These are phyloP conservation scores for Drosophila subquinaria DNA, from an alignment of 2,888 invertebrate species.

Conservation along the genomic window DNA sequence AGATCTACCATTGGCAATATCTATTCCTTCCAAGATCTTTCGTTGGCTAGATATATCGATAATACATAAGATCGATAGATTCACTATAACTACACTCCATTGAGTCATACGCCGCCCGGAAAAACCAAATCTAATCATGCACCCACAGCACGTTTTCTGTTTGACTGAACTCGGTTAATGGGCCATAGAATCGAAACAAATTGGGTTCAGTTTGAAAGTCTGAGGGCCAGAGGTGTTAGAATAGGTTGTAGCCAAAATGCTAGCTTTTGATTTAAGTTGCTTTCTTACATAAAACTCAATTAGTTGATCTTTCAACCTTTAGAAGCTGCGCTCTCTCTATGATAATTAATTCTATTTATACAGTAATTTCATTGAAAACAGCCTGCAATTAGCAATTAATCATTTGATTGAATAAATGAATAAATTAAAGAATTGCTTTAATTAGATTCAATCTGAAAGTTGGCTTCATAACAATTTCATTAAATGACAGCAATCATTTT, in stretches of 20 bases:
- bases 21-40: background rate
- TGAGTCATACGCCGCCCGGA: constrained; percentile 30
- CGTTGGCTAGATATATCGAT: background rate
- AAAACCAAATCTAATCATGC: constrained; percentile 26
- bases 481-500: background rate
- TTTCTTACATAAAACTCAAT: background rate
- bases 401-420: constrained; percentile 54
- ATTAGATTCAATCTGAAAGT: constrained; percentile 21
- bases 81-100: background rate
- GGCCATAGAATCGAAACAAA: constrained; percentile 17
- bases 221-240: background rate
- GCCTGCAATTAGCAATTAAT: constrained; percentile 48
- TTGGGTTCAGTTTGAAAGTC: constrained; percentile 14
- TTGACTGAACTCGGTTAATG: constrained; percentile 28
- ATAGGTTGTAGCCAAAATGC: background rate
- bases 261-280: background rate
- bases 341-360: constrained; percentile 26
- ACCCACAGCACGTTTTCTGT: constrained; percentile 39
- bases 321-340: background rate
- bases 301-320: constrained; percentile 26
- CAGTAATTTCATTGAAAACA: constrained; percentile 12
- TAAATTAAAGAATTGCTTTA: constrained; percentile 33
- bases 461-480: constrained; percentile 18
- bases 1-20: background rate
- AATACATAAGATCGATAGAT: background rate